Evolutionary conservation across 1,140 invertebrate species (phyloP), one percentile per base, ranked within the genome.

Genomic region (Zaprionus vittiger): DNA sequence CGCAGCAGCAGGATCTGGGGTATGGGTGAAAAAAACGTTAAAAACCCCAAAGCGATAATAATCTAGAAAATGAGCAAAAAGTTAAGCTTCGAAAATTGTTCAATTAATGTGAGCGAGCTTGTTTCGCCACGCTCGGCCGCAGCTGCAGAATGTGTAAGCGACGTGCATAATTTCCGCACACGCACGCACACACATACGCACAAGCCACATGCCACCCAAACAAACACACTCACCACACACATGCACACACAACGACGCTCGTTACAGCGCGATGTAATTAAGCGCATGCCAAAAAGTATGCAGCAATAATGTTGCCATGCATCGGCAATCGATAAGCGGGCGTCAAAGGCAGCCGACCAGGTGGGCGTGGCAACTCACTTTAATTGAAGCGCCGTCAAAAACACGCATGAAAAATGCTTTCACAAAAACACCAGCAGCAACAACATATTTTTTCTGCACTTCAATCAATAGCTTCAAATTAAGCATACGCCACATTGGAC

Each of bases 271-370:
- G 70, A 89, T 87, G 85, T 84, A 87, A 89, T 87, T 87, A 89
- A 84, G 85, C 84, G 81, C 84, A 87, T 80, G 84, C 84, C 83
- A 81, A 84, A 89, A 89, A 83, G 78, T 89, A 84, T 89, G 81
- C 84, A 89, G 52, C 84, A 89, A 79, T 69, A 89, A 81, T 81
- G 67, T n/a, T 79, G 67, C 73, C 63, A 63, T 60, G 73, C 72
- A 71, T 69, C 60, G 38, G 63, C 80, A 89, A 87, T 87, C 83
- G 89, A 89, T 87, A 83, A 57, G 64, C 47, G 77, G 71, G 84
- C 78, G 67, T 41, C 41, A 47, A 47, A 52, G 17, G 47, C 31
- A 6, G 7, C n/a, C 44, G 54, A 20, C 62, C 15, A 22, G 22
- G 55, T 65, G 76, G 77, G 70, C 80, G 84, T 89, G 80, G 57